Conservation (phyloP, 1,140 invertebrate genomes). For the Bombus ignitus region DNA sequence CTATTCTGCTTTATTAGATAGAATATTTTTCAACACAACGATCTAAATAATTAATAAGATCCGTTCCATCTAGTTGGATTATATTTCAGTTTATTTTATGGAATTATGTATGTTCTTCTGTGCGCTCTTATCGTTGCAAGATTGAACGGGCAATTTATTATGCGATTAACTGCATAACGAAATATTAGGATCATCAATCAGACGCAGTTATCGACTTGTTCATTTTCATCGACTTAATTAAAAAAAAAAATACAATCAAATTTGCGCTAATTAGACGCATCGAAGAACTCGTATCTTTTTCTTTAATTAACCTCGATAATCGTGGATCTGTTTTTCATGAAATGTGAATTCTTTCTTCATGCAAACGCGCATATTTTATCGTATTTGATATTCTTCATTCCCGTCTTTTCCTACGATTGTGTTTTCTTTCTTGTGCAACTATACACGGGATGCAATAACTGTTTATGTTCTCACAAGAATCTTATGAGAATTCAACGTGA, state of each 20-base stretch:
- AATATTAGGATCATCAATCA: not conserved
- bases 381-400: not conserved
- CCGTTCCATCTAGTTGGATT: not conserved
- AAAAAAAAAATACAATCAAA: not conserved
- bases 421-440: not conserved
- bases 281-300: not conserved
- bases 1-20: no score
- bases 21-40: no score
- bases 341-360: not conserved
- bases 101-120: not conserved
- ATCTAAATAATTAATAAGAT: not conserved
- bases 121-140: not conserved
- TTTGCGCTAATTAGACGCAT: not conserved
- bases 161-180: not conserved
- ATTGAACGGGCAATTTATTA: not conserved
- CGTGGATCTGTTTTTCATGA: not conserved
- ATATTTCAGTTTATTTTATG: not conserved
- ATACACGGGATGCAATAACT: no score
- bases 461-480: no score
- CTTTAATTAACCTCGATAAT: no score
- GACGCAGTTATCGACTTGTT: not conserved
- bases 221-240: not conserved
- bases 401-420: not conserved
- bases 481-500: not conserved
- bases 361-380: not conserved